Conservation (phyloP, 2,888 invertebrate species). For the Ernsta delagoae region DNA sequence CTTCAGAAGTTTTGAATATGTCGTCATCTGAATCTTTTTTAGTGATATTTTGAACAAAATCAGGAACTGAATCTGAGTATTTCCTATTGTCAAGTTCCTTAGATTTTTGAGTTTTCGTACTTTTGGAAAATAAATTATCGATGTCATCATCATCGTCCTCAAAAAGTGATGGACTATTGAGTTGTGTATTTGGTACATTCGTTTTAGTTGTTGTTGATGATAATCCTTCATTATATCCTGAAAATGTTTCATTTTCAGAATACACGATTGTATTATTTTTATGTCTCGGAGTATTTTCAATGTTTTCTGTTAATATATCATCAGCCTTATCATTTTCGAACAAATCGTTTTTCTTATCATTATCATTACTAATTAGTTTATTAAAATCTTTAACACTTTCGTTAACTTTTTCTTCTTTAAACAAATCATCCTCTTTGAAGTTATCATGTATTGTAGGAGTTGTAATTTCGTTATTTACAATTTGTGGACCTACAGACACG, state of each 20-base stretch:
- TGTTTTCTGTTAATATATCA: constrained; percentile 7
- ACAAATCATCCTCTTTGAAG: constrained; percentile 1
- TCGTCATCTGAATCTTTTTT: neutral
- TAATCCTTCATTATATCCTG: neutral
- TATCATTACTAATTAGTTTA: neutral
- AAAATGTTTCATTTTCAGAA: constrained; percentile 22
- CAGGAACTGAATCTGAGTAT: neutral
- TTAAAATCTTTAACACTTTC: neutral
- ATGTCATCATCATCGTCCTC: constrained; percentile 58
- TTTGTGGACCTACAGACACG: neutral
- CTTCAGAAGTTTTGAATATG: neutral
- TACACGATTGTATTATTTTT: constrained; percentile 18
- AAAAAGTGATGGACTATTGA: constrained; percentile 54
- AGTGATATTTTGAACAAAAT: neutral
- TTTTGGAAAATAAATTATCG: constrained; percentile 47
- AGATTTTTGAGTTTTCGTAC: neutral
- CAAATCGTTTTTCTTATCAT: constrained; percentile 10
- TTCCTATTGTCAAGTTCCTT: neutral
- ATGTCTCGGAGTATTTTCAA: constrained; percentile 33
- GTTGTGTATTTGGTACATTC: constrained; percentile 20
- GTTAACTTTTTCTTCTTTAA: too few species aligned
- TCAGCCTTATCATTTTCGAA: constrained; percentile 25
- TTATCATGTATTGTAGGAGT: neutral
- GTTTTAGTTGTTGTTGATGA: neutral
- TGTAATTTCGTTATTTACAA: constrained; percentile 25